Conservation (phyloP, 2,113 vertebrate genomes). For the Lonchura striata region DNA sequence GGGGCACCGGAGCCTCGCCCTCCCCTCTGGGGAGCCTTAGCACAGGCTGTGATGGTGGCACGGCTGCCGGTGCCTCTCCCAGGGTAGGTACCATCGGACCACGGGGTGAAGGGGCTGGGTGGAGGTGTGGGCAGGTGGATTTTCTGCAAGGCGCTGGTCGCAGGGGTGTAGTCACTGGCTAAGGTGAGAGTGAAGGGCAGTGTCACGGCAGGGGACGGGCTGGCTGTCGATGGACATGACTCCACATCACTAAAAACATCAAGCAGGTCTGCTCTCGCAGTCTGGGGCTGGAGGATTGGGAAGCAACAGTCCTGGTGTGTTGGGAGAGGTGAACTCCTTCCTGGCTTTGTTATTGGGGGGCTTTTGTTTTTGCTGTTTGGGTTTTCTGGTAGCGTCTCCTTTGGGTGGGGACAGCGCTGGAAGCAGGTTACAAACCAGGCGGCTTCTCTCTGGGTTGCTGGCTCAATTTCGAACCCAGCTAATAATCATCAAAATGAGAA, state of each 20-base stretch:
- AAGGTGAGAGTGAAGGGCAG: conserved; percentile 42
- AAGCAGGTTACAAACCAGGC: conserved; percentile 15
- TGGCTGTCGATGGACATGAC: neutral
- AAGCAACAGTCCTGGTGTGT: neutral
- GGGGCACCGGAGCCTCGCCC: neutral
- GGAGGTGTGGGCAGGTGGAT: neutral
- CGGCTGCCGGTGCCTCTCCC: neutral
- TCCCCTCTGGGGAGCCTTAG: neutral
- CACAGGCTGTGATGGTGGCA: conserved; percentile 66
- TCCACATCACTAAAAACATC: neutral
- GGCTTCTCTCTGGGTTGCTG: neutral
- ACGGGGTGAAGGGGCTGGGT: neutral
- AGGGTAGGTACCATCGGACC: conserved; percentile 22
- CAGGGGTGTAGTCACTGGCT: neutral
- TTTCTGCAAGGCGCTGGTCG: neutral
- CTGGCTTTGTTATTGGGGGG: conserved; percentile 8
- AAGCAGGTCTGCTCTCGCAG: neutral
- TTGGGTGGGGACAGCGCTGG: neutral
- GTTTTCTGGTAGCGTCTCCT: conserved; percentile 13
- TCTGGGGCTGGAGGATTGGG: neutral
- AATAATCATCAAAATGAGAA: conserved; percentile 42
- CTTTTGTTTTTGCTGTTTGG: conserved; percentile 9
- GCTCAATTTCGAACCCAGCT: neutral
- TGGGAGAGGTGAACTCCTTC: conserved; percentile 19
- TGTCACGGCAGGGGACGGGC: neutral